Evolutionary conservation across 1,140 invertebrate genomes (phyloP).

Genomic region (Lepidurus apus): DNA sequence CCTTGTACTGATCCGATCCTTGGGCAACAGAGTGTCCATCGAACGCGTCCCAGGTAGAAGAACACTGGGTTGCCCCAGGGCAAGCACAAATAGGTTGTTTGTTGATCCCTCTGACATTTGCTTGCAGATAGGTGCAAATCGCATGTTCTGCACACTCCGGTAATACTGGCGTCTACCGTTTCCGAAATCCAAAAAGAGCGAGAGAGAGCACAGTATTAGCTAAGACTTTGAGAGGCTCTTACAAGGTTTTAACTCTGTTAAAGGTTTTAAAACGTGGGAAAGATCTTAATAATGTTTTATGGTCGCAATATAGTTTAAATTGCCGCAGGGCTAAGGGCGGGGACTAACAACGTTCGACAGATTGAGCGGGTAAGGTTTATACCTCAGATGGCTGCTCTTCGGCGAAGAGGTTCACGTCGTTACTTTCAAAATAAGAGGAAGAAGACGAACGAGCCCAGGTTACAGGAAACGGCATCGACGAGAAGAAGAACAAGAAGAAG

Average conservation of each 20-base stretch:
- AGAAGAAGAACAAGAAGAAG: neutral
- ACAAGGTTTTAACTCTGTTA: neutral
- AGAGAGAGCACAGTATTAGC: neutral
- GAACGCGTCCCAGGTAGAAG: constrained; percentile 43
- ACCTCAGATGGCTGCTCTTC: neutral
- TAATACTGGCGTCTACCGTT: neutral
- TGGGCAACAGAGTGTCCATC: constrained; percentile 45
- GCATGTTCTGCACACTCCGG: constrained; percentile 40
- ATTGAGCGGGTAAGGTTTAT: neutral
- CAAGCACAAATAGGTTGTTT: constrained; percentile 42
- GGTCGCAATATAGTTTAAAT: neutral
- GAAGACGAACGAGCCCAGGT: neutral
- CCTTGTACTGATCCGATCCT: constrained; percentile 48
- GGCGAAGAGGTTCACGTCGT: neutral
- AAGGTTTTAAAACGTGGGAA: neutral
- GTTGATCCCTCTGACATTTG: constrained; percentile 44
- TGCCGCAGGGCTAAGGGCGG: neutral
- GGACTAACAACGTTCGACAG: neutral
- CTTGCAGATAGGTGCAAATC: constrained; percentile 45
- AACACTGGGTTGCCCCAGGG: constrained; percentile 38
- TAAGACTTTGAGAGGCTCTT: neutral
- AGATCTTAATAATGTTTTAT: neutral
- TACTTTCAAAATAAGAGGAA: neutral
- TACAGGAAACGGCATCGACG: neutral
- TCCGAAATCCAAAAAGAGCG: neutral